phyloP scores from a whole-genome alignment of 2,797 vertebrate genomes.

The Hapalemur alaotrensis region DNA sequence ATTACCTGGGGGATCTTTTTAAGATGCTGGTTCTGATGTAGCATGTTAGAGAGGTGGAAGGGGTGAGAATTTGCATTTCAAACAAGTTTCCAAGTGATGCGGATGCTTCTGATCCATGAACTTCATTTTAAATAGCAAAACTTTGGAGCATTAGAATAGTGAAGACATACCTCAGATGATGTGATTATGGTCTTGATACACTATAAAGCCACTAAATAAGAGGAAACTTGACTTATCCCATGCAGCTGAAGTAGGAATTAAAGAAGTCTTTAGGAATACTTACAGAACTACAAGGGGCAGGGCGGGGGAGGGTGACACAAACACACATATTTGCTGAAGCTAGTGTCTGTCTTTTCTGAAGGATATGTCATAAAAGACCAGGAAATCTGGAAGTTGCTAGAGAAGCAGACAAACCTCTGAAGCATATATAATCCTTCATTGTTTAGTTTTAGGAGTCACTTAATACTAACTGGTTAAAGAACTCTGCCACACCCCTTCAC shows the following conservation, averaged over 20 bases:
- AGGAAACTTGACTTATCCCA: not conserved
- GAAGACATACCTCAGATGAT: not conserved
- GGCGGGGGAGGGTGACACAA: not conserved
- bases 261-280: constrained; percentile 15
- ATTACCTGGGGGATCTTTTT: not conserved
- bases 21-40: not conserved
- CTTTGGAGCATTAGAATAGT: not conserved
- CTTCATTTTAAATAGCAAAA: not conserved
- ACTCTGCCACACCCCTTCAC: not conserved
- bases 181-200: not conserved
- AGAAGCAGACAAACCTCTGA: not conserved
- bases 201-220: not conserved
- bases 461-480: not conserved
- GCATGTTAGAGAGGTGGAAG: not conserved
- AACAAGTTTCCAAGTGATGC: not conserved
- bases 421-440: not conserved
- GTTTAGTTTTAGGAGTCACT: not conserved
- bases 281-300: not conserved
- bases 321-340: not conserved
- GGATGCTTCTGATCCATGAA: not conserved
- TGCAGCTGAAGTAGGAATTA: not conserved
- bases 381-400: not conserved
- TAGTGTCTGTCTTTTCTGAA: not conserved
- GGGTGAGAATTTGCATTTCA: not conserved
- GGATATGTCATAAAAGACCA: not conserved